Conservation (phyloP, 2,888 invertebrate species). For the Argyresthia goedartella region DNA sequence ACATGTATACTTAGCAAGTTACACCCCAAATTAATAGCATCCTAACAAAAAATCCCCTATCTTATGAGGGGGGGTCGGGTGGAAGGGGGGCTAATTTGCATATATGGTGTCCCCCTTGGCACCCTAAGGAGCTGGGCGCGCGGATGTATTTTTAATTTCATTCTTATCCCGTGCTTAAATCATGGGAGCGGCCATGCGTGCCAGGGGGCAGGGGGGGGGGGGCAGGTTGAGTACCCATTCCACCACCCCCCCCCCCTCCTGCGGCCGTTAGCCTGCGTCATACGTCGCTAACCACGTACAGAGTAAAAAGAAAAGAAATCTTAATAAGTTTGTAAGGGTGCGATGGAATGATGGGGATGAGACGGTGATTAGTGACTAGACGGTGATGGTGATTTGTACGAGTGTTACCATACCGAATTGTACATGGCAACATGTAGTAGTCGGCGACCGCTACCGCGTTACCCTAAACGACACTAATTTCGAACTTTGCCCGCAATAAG, state of each 20-base stretch:
- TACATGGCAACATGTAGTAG: no score
- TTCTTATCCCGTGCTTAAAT: slow-evolving; percentile 72
- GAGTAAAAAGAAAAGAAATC: slow-evolving; percentile 70
- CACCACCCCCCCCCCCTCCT: slow-evolving; percentile 22
- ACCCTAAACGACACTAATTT: no score
- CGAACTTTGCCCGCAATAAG: no score
- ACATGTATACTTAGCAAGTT: slow-evolving; percentile 50
- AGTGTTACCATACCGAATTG: no score
- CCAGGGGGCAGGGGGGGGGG: slow-evolving; percentile 32
- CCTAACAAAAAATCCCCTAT: slow-evolving; percentile 66
- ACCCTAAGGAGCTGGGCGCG: slow-evolving; percentile 57
- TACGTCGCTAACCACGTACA: slow-evolving; percentile 71
- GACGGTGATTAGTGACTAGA: slow-evolving; percentile 4
- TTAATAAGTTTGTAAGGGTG: slow-evolving; percentile 71
- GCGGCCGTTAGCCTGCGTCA: slow-evolving; percentile 64
- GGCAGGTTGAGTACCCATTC: slow-evolving; percentile 22
- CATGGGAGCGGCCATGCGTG: slow-evolving; percentile 72
- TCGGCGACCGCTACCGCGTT: no score
- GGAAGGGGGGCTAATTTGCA: slow-evolving; percentile 58
- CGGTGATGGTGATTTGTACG: no score
- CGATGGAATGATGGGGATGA: slow-evolving; percentile 38
- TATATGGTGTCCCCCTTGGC: slow-evolving; percentile 62
- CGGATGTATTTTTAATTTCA: slow-evolving; percentile 72
- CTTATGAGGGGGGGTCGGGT: slow-evolving; percentile 40
- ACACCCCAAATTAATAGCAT: slow-evolving; percentile 71